phyloP scores from a whole-genome alignment of 2,113 vertebrate species.

The Leucopternis melanops region DNA sequence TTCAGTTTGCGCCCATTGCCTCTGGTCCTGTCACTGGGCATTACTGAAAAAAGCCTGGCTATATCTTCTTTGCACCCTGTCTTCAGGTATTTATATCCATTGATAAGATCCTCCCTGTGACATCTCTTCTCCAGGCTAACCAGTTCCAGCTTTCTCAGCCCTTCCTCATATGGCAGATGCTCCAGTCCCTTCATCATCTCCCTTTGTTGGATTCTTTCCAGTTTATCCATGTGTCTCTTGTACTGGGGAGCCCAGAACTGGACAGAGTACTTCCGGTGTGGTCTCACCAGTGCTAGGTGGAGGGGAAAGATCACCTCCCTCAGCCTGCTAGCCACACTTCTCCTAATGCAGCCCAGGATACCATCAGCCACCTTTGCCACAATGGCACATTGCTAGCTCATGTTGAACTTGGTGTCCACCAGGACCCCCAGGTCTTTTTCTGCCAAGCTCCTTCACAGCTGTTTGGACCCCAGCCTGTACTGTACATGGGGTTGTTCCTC shows the following conservation, averaged over 20 bases:
- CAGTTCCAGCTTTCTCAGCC: background rate
- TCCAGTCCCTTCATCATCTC: background rate
- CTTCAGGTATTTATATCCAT: background rate
- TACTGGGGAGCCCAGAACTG: background rate
- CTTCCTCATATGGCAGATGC: background rate
- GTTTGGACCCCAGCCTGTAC: background rate
- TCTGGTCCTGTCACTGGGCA: background rate
- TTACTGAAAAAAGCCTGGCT: background rate
- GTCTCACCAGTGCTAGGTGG: background rate
- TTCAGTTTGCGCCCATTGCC: background rate
- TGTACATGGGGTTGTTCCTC: background rate
- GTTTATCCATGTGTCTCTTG: background rate
- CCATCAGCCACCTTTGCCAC: background rate
- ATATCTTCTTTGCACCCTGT: background rate
- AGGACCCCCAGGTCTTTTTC: background rate
- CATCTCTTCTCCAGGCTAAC: background rate
- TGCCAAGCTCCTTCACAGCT: accelerated
- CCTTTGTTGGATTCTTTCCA: background rate
- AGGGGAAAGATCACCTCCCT: background rate
- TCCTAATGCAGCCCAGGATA: background rate
- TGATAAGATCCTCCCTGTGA: background rate
- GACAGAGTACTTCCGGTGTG: background rate
- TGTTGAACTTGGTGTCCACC: background rate
- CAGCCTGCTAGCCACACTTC: background rate
- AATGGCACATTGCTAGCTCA: background rate